Base-by-base conservation (phyloP, 2,888 invertebrate species). In the Latheticus oryzae region DNA sequence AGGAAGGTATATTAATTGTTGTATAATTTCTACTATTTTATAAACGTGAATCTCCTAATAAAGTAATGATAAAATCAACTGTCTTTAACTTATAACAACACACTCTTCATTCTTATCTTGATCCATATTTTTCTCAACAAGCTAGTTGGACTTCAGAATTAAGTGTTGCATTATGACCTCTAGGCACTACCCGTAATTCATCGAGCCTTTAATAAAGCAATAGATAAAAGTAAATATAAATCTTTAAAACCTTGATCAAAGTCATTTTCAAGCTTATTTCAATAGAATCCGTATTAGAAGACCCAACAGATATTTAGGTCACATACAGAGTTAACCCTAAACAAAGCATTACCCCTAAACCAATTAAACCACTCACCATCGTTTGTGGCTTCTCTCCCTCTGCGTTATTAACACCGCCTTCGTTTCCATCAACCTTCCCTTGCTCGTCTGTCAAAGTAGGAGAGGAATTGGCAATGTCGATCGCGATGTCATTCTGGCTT, bases 381-480 rank as follows among this genome's bases (percentile, higher is more conserved):
- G 28, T 4, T 15, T 32, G 21, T n/a, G 51, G 43, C 24, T 35
- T 55, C 37, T 30, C 58, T 56, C 51, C 21, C 7, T 40, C 48
- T 17, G 33, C 23, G 11, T 23, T 9, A 32, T 53, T 28, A 21
- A 48, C 23, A 19, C 32, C 37, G 23, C 43, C 35, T 38, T 37
- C 54, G 13, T 13, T 52, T 58, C 64, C 73, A 55, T 73, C 76
- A 69, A 70, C 72, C 75, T 66, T 45, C 64, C 72, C 72, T 77
- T 77, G 77, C 69, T 60, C 62, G 54, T 68, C 59, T 17, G 62
- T 73, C 77, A 77, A 77, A 70, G 66, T 66, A 70, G 75, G 72
- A 64, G 76, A 77, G 71, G 70, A 62, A 28, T 52, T 51, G 38
- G 59, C 62, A 13, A 17, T 16, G 9, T 37, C 48, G 16, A 30